phyloP scores from a whole-genome alignment of 1,140 invertebrate species.

The Diabrotica undecimpunctata region DNA sequence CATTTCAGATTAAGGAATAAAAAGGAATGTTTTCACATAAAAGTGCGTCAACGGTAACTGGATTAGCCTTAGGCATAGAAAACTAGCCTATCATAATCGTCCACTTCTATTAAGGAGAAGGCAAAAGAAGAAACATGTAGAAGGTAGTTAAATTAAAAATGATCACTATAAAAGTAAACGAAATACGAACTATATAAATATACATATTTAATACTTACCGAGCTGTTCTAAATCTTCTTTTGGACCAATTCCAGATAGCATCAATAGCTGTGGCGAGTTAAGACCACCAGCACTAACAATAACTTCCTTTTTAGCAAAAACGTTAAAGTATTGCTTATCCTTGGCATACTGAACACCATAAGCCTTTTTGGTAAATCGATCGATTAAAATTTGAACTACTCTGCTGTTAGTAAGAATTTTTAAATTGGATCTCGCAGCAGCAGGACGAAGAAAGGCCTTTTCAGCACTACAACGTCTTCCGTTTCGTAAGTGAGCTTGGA shows the following conservation, averaged over 20 bases:
- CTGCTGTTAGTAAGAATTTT: conserved; percentile 80
- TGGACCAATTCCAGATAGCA: conserved; percentile 78
- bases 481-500: conserved; percentile 72
- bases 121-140: no score
- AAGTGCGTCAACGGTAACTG: no score
- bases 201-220: not conserved
- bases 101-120: no score
- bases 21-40: no score
- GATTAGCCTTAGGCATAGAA: no score
- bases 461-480: conserved; percentile 86
- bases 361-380: conserved; percentile 59
- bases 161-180: no score
- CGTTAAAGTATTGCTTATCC: conserved; percentile 53
- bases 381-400: conserved; percentile 77
- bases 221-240: conserved; percentile 52
- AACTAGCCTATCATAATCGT: no score
- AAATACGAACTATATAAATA: no score
- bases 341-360: conserved; percentile 64
- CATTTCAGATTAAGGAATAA: no score
- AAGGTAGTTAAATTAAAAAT: no score
- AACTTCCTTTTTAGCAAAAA: conserved; percentile 78
- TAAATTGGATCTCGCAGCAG: conserved; percentile 76
- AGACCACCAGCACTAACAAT: conserved; percentile 82
- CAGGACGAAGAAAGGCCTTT: conserved; percentile 83
- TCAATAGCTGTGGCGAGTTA: conserved; percentile 75